Evolutionary conservation across 2,113 vertebrate species (phyloP).

Genomic region (Halichoerus grypus): DNA sequence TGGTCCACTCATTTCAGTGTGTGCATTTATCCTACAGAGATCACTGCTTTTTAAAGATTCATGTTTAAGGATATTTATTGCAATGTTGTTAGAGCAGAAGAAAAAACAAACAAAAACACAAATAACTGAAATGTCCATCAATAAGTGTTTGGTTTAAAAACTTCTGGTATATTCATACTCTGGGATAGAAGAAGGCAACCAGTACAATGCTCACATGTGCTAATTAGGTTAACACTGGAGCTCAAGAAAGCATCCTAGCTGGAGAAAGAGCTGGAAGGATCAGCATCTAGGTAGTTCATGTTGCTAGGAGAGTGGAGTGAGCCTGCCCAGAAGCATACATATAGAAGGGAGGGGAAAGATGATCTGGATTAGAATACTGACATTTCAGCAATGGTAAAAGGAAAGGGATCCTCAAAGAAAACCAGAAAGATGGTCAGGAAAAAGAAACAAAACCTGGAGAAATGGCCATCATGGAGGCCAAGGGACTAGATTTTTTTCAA

Average conservation of each 20-base stretch:
- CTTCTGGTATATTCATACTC: background rate
- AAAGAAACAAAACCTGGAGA: background rate
- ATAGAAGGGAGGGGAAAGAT: rapidly evolving
- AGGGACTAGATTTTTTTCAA: background rate
- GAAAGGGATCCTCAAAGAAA: background rate
- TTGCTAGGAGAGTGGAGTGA: background rate
- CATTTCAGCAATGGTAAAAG: background rate
- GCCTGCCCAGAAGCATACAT: background rate
- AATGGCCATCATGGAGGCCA: background rate
- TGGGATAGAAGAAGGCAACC: background rate
- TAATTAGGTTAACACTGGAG: background rate
- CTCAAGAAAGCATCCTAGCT: background rate
- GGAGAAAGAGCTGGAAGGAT: background rate
- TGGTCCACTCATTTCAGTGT: background rate
- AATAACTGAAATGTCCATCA: background rate
- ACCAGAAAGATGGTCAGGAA: background rate
- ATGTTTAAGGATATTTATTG: background rate
- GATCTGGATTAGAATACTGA: background rate
- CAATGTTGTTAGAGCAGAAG: background rate
- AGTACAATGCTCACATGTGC: background rate
- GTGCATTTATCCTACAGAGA: background rate
- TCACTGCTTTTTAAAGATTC: background rate
- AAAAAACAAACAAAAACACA: background rate
- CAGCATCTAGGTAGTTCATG: no score
- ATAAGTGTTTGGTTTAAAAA: background rate